Evolutionary conservation across 2,888 invertebrate genomes (phyloP).

Genomic region (Leucoma salicis): DNA sequence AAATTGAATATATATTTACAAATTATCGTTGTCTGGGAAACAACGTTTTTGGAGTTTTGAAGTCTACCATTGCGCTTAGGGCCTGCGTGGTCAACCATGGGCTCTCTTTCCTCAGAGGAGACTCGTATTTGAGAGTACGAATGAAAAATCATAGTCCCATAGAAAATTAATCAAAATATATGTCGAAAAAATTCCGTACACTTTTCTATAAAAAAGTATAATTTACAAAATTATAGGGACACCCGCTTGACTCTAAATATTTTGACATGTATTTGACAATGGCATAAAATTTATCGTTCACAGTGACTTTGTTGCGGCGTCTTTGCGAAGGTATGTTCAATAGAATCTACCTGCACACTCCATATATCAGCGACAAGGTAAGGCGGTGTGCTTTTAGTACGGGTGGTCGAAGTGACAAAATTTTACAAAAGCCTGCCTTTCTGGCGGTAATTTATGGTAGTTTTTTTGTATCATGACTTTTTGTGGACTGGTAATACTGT

Average conservation of each 20-base stretch:
- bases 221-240: slow-evolving; percentile 5
- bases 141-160: too few species aligned
- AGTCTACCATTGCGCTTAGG: too few species aligned
- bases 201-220: not conserved
- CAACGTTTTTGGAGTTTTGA: too few species aligned
- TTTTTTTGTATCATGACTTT: slow-evolving; percentile 10
- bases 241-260: slow-evolving; percentile 25
- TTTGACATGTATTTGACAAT: slow-evolving; percentile 36
- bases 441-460: slow-evolving; percentile 24
- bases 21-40: too few species aligned
- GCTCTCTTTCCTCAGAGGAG: too few species aligned
- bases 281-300: slow-evolving; percentile 28
- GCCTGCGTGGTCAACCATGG: too few species aligned
- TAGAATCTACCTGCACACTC: slow-evolving; percentile 17
- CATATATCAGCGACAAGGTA: slow-evolving; percentile 19
- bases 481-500: slow-evolving; percentile 18
- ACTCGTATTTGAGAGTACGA: too few species aligned
- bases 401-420: slow-evolving; percentile 37
- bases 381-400: slow-evolving; percentile 25
- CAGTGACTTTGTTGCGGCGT: slow-evolving; percentile 33
- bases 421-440: slow-evolving; percentile 22
- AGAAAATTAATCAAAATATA: not conserved
- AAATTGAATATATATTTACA: too few species aligned
- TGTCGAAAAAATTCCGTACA: not conserved
- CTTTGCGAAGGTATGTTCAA: slow-evolving; percentile 8